Evolutionary conservation across 2,797 vertebrate genomes (phyloP).

Genomic region (Myotis myotis): DNA sequence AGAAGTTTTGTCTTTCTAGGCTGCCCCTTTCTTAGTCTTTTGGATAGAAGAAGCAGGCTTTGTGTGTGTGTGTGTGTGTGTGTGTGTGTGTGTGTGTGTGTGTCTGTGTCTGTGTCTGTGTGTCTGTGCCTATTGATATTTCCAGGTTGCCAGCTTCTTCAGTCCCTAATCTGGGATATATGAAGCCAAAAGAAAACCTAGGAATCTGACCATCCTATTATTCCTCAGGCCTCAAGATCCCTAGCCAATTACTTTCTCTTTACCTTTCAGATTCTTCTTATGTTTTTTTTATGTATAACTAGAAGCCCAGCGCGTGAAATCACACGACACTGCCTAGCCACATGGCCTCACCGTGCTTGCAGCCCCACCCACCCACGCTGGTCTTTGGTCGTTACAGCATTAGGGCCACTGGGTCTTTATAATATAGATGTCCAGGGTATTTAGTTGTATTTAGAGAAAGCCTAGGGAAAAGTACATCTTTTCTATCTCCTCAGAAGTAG

Average conservation of each 20-base stretch:
- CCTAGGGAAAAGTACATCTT: background rate
- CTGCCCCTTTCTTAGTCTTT: background rate
- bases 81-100: too few relatives aligned
- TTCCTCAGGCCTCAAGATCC: background rate
- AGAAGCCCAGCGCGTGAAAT: too few relatives aligned
- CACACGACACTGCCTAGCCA: fast-evolving
- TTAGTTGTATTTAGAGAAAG: background rate
- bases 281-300: background rate
- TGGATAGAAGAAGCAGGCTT: background rate
- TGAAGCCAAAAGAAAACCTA: background rate
- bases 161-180: background rate
- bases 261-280: background rate
- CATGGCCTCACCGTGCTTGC: too few relatives aligned
- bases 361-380: too few relatives aligned
- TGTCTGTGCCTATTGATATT: background rate
- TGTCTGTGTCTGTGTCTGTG: too few relatives aligned
- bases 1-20: background rate
- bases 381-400: too few relatives aligned
- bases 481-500: background rate
- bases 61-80: too few relatives aligned
- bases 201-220: background rate
- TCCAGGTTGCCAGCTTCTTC: background rate
- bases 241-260: background rate
- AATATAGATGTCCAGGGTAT: background rate
- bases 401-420: too few relatives aligned